Evolutionary conservation across 2,797 vertebrate genomes (phyloP).

Genomic region (Limosa lapponica): DNA sequence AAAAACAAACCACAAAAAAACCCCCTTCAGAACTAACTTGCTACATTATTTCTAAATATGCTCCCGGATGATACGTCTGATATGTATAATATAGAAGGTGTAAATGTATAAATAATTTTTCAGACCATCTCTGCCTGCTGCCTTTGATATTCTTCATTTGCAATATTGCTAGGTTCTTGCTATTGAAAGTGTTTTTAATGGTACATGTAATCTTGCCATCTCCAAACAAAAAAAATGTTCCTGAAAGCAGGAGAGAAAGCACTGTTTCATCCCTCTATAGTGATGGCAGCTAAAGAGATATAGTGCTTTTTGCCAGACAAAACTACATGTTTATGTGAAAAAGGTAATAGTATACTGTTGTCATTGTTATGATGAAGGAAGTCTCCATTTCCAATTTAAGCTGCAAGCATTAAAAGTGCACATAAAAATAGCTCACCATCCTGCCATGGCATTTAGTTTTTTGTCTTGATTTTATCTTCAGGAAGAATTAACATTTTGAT

Average conservation of each 20-base stretch:
- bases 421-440: neutral
- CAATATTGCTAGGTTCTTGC: neutral
- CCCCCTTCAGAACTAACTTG: neutral
- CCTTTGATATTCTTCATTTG: neutral
- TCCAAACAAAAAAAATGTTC: neutral
- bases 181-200: neutral
- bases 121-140: neutral
- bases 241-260: neutral
- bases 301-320: neutral
- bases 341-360: neutral
- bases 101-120: neutral
- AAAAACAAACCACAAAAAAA: no score
- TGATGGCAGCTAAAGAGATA: neutral
- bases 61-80: accelerated
- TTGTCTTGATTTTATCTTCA: conserved; percentile 16
- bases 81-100: neutral
- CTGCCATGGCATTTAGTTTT: neutral
- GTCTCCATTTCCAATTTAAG: neutral
- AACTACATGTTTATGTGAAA: neutral
- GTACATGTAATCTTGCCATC: neutral
- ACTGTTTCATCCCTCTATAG: neutral
- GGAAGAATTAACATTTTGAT: conserved; percentile 58
- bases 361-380: neutral
- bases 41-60: neutral
- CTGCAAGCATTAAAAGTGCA: neutral